Evolutionary conservation across 2,888 invertebrate genomes (phyloP).

Genomic region (Spilarctia lutea): DNA sequence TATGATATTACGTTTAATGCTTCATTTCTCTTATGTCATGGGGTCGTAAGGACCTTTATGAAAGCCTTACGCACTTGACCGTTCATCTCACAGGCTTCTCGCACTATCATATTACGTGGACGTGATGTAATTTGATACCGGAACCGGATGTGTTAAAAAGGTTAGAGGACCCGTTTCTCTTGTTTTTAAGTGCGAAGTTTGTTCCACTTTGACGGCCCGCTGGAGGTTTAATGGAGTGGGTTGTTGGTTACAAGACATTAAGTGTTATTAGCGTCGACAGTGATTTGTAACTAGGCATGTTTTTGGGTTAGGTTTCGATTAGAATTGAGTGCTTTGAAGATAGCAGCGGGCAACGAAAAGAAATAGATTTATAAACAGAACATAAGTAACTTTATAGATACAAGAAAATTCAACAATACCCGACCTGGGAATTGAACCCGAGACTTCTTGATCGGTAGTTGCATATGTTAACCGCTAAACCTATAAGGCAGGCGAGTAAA

Average conservation of each 20-base stretch:
- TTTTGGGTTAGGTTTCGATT: background rate
- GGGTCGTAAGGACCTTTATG: background rate
- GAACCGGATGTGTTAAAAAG: slow-evolving; percentile 11
- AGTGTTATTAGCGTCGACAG: slow-evolving; percentile 1
- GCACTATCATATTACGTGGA: slow-evolving; percentile 11
- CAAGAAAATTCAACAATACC: no score
- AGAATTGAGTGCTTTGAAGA: background rate
- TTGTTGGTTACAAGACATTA: background rate
- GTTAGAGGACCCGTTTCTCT: slow-evolving; percentile 17
- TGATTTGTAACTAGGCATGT: background rate
- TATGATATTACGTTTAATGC: no score
- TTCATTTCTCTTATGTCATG: background rate
- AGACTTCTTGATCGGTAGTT: no score
- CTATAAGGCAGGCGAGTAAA: no score
- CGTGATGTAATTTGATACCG: slow-evolving; percentile 15
- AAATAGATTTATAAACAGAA: background rate
- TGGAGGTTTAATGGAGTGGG: slow-evolving; percentile 10
- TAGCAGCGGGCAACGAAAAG: background rate
- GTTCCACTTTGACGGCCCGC: slow-evolving; percentile 2
- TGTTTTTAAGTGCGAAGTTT: slow-evolving; percentile 16
- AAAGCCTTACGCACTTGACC: background rate
- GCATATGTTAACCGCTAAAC: no score
- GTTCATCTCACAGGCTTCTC: background rate
- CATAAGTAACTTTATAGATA: background rate
- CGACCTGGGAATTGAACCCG: no score